Conservation (phyloP, 2,797 vertebrate species). For the Tympanoctomys barrerae region DNA sequence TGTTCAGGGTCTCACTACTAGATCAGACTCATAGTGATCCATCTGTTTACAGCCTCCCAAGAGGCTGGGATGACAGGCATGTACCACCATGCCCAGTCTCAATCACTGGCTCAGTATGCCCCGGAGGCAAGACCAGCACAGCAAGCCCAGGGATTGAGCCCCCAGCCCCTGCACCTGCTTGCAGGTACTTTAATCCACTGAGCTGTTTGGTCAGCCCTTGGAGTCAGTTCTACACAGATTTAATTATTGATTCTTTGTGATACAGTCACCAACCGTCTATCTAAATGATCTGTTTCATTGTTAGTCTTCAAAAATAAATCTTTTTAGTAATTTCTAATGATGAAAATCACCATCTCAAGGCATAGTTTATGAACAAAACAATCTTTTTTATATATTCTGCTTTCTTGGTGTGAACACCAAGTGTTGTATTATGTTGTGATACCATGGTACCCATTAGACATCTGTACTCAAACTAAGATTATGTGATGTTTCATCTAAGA, state of each 20-base stretch:
- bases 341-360: slow-evolving; percentile 9
- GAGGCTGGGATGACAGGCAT: no score
- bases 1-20: no score
- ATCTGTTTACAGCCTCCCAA: no score
- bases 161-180: no score
- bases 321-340: slow-evolving; percentile 39
- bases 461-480: slow-evolving; percentile 36
- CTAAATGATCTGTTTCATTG: neutral
- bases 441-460: neutral
- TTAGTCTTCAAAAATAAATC: neutral
- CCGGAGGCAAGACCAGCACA: no score
- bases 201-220: neutral
- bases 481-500: slow-evolving; percentile 37
- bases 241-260: slow-evolving; percentile 38
- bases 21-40: no score
- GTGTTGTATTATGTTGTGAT: slow-evolving; percentile 27
- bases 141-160: no score
- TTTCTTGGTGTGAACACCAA: neutral
- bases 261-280: neutral
- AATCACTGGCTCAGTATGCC: no score
- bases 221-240: neutral
- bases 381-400: neutral
- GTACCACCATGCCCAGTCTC: no score
- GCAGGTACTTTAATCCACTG: no score
- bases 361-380: slow-evolving; percentile 32